Base-by-base conservation (phyloP, 2,888 invertebrate species). In the Zygogramma bicolorata region DNA sequence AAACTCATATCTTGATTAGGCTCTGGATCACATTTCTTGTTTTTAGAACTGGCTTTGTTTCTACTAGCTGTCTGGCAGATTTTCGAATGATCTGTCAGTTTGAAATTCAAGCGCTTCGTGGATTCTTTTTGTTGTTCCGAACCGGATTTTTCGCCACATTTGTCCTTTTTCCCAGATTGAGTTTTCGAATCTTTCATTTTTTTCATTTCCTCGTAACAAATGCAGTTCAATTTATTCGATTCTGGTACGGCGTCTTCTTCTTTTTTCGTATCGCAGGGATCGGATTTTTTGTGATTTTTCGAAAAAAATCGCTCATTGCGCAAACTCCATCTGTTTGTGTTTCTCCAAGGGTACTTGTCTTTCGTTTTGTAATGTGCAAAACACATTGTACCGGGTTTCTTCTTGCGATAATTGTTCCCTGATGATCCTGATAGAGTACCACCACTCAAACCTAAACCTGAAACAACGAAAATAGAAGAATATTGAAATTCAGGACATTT, bases 341-440 rank as follows among this genome's bases (percentile, higher is more conserved):
- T 18, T 10, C 31, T 63, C 63, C 63, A 63, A 18, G 63, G 63
- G 31, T 63, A 63, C 34, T 27, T 63, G 63, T 63, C 27, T 63
- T 46, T 46, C 7, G 42, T 49, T 27, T 46, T 63, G 18, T 63
- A 63, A 18, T 20, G 38, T 18, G 63, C 63, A 13, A 63, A 63
- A 20, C 46, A 25, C 63, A 63, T 63, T 3, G 63, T 63, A 15
- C 63, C 63, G 20, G 63, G 42, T n/a, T 53, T 42, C 25, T 58
- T 67, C 31, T 40, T 42, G 5, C 42, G 29, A 13, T 62, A 61
- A 7, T 53, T 53, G 53, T 40, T 59, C 20, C 60, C 42, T 31
- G 31, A 40, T 5, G 22, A 29, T n/a, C 42, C 42, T 57, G 40
- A 42, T 34, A 49, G 53, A 57, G 66, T 42, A 15, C 57, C 38